phyloP scores from a whole-genome alignment of 2,113 vertebrate species.

The Rafetus swinhoei region DNA sequence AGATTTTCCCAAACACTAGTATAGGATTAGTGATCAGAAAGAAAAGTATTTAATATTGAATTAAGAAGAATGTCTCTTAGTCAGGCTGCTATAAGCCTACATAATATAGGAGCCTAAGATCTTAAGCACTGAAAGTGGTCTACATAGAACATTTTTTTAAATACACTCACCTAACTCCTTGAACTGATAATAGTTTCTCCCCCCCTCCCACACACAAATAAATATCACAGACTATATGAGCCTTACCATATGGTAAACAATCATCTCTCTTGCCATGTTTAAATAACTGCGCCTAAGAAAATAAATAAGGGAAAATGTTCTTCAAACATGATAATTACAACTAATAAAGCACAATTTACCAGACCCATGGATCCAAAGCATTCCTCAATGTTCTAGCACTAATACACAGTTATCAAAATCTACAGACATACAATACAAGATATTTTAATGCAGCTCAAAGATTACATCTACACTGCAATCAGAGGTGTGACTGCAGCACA shows the following conservation, averaged over 20 bases:
- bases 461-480: background rate
- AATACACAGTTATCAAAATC: background rate
- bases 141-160: background rate
- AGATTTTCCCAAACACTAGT: background rate
- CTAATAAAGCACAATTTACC: background rate
- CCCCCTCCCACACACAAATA: background rate
- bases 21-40: background rate
- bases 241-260: constrained; percentile 91
- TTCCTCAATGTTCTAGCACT: background rate
- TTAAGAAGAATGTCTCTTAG: background rate
- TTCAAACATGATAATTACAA: constrained; percentile 13
- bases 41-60: background rate
- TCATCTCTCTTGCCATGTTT: constrained; percentile 97
- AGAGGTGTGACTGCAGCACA: background rate
- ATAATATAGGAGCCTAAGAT: background rate
- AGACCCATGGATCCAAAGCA: background rate
- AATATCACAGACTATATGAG: background rate
- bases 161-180: background rate
- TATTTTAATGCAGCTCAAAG: background rate
- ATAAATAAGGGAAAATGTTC: background rate
- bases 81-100: background rate
- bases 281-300: constrained; percentile 91
- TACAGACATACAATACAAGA: background rate
- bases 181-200: background rate
- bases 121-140: background rate